Base-by-base conservation (phyloP, 2,888 invertebrate genomes). In the Linyphia triangularis region DNA sequence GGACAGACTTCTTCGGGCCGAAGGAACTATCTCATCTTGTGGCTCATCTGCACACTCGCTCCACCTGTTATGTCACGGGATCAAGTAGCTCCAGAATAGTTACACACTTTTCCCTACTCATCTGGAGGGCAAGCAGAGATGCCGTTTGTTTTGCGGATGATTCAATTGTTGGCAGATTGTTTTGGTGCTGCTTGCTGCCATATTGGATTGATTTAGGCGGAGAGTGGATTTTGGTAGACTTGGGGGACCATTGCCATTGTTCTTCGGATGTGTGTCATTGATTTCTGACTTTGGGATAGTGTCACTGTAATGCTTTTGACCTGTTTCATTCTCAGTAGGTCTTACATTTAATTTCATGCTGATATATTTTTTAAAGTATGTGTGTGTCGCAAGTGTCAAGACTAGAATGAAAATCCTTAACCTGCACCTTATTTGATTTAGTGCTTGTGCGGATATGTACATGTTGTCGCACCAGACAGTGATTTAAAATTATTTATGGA, bases 51-150 rank as follows among this genome's bases (percentile, higher is more conserved):
- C 61, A 72, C 59, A 28, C 61, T 85, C 78, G 78, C 70, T 85
- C 70, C 85, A 78, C 63, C 77, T 78, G 70, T 78, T 51, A 78
- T 77, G 85, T 61, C 78, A 85, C 61, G 61, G 22, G 84, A 70
- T 69, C 77, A 61, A 70, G 43, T 40, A 26, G 75, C 59, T 61
- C 51, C 16, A n/a, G 57, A 73, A 28, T 30, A 61, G 73, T 30
- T 57, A 28, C 30, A 57, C 57, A 69, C 69, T 13, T 40, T 43
- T 70, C 13, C 33, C 24, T 13, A 61, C 61, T 67, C 33, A n/a
- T n/a, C n/a, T n/a, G n/a, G 33, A 19, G 30, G 30, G 19, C 19
- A 33, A 9, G 26, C 24, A 26, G 13, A 57, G 7, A 24, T 7
- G 61, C 4, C 24, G 61, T 61, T 26, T 61, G 70, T 70, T 24